Conservation (phyloP, 1,140 invertebrate genomes). For the Akabosia matsudoensis region DNA sequence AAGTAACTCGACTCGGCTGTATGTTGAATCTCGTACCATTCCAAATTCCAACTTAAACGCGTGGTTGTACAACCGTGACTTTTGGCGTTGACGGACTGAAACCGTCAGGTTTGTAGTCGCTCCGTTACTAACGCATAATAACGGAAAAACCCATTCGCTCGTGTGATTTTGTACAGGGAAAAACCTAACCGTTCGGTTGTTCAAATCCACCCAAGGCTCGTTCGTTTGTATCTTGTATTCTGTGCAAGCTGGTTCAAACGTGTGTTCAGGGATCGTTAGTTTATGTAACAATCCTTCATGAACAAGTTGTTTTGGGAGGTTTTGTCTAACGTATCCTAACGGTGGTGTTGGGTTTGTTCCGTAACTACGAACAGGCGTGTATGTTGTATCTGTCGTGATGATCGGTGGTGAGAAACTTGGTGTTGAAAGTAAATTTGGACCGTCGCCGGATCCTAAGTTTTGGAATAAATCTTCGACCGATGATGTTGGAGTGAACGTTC, state of each 20-base stretch:
- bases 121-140: neutral
- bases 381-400: no score
- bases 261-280: neutral
- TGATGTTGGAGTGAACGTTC: no score
- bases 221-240: neutral
- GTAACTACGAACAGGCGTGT: no score
- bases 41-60: slow-evolving; percentile 70
- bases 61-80: slow-evolving; percentile 72
- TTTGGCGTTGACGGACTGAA: slow-evolving; percentile 73
- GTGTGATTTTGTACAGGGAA: neutral
- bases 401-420: neutral
- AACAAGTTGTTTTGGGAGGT: neutral
- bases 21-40: slow-evolving; percentile 60
- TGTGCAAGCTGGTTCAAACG: neutral
- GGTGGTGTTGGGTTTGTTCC: neutral
- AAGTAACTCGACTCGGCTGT: slow-evolving; percentile 59
- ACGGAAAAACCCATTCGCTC: neutral
- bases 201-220: neutral
- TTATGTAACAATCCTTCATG: neutral
- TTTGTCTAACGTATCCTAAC: neutral
- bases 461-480: no score
- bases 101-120: slow-evolving; percentile 62
- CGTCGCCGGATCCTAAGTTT: neutral
- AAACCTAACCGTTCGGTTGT: neutral
- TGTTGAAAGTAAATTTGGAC: neutral